Evolutionary conservation across 1,140 invertebrate genomes (phyloP).

Genomic region (Thaumatotibia leucotreta): DNA sequence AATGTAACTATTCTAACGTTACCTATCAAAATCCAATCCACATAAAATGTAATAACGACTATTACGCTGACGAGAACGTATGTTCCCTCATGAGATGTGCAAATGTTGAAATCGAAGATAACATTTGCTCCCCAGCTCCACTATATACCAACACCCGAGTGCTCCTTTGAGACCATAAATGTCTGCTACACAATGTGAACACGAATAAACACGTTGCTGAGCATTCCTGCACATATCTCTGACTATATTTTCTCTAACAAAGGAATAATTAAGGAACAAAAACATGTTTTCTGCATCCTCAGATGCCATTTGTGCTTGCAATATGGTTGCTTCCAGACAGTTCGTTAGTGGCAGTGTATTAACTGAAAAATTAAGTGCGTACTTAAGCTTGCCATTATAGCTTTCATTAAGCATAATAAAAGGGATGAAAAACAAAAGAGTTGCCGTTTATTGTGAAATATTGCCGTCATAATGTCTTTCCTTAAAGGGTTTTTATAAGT

Average conservation of each 20-base stretch:
- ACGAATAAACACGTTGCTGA: background rate
- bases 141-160: background rate
- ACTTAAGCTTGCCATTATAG: slow-evolving; percentile 2
- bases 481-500: background rate
- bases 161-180: background rate
- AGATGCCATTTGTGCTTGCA: background rate
- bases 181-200: background rate
- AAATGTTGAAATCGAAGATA: background rate
- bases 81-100: background rate
- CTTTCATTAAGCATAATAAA: slow-evolving; percentile 4
- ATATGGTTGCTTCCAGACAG: background rate
- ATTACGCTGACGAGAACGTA: too few relatives aligned
- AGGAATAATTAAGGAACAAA: background rate
- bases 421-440: slow-evolving; percentile 5
- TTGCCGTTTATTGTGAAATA: background rate
- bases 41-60: too few relatives aligned
- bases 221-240: background rate
- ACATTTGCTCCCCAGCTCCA: background rate
- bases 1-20: too few relatives aligned
- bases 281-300: background rate
- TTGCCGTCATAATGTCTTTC: background rate
- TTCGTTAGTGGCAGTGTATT: background rate
- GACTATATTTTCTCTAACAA: background rate
- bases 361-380: slow-evolving; percentile 1
- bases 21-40: too few relatives aligned